A percentile compares a stretch with the other conserved stretches of the same genome.
These are phyloP conservation scores for Latrodectus geometricus DNA, from an alignment of 1,140 invertebrate genomes.

Conservation along the genomic window DNA sequence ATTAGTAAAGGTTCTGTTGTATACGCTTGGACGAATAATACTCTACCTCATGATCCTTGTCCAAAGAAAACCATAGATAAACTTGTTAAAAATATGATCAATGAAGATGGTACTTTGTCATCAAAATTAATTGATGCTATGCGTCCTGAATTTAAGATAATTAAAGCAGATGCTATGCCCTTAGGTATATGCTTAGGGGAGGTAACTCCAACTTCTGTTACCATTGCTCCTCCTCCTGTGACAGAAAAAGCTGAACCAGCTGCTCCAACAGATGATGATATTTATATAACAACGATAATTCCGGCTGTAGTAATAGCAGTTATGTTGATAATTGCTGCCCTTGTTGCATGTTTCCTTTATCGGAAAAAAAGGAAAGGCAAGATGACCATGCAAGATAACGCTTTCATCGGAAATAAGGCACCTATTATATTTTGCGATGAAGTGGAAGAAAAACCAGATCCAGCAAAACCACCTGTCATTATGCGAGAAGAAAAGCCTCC, in stretches of 20 bases:
- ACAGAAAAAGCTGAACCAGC: constrained; percentile 66
- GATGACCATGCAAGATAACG: constrained; percentile 77
- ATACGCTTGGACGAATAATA: constrained; percentile 84
- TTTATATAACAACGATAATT: constrained; percentile 89
- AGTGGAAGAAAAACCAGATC: constrained; percentile 88
- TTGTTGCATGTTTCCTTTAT: constrained; percentile 91
- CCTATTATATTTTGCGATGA: constrained; percentile 95
- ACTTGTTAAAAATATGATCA: constrained; percentile 75
- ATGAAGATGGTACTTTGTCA: constrained; percentile 70
- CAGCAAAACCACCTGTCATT: constrained; percentile 90
- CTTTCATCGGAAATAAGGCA: constrained; percentile 86
- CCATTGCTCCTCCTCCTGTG: constrained; percentile 68
- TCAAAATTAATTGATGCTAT: constrained; percentile 78
- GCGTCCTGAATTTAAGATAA: constrained; percentile 82
- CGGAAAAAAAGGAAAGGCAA: constrained; percentile 84
- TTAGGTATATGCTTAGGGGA: constrained; percentile 78
- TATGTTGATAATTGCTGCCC: constrained; percentile 86
- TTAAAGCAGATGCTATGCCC: constrained; percentile 78
- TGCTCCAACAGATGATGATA: constrained; percentile 75
- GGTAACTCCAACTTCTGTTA: constrained; percentile 68
- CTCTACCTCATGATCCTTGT: constrained; percentile 78
- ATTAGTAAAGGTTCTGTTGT: constrained; percentile 72
- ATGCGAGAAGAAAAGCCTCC: constrained; percentile 93
- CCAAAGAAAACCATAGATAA: constrained; percentile 80
- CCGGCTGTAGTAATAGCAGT: constrained; percentile 89